These are phyloP conservation scores for Amblyopsis rosae DNA, from an alignment of 2,113 vertebrate species.

Conservation along the genomic window DNA sequence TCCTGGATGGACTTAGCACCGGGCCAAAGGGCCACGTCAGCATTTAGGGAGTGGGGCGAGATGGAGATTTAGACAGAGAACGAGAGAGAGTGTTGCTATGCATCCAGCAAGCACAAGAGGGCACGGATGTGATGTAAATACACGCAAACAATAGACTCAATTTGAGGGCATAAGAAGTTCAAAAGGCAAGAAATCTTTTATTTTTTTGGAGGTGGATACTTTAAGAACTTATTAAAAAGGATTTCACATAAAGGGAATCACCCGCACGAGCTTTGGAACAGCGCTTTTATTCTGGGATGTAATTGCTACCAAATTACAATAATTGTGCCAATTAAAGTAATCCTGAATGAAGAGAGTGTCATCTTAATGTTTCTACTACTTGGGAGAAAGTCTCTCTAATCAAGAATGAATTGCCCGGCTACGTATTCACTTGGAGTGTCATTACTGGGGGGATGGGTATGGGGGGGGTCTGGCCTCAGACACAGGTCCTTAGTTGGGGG, in stretches of 20 bases:
- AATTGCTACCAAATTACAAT: conserved; percentile 99
- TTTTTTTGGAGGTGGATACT: conserved; percentile 54
- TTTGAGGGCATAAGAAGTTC: conserved; percentile 61
- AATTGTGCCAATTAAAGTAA: conserved; percentile 99
- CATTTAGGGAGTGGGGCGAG: conserved; percentile 10
- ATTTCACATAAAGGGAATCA: conserved; percentile 76
- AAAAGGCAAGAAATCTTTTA: conserved; percentile 56
- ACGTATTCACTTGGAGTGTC: conserved; percentile 90
- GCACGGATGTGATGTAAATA: conserved; percentile 20
- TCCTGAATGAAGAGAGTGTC: conserved; percentile 96
- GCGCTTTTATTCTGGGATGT: conserved; percentile 90
- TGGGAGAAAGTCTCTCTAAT: conserved; percentile 94
- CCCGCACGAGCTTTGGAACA: conserved; percentile 87
- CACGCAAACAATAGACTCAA: conserved; percentile 44
- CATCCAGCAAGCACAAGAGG: conserved; percentile 22
- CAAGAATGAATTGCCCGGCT: conserved; percentile 88
- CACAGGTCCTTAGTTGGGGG: conserved; percentile 78
- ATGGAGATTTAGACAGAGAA: conserved; percentile 8
- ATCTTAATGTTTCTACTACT: conserved; percentile 94
- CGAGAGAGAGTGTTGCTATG: not conserved
- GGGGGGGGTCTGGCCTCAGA: conserved; percentile 84
- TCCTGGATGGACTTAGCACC: conserved; percentile 43
- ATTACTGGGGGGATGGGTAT: conserved; percentile 87
- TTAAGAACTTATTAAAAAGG: conserved; percentile 75
- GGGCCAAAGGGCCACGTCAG: conserved; percentile 46